Base-by-base conservation (phyloP, 2,888 invertebrate species). In the Piscicola geometra region DNA sequence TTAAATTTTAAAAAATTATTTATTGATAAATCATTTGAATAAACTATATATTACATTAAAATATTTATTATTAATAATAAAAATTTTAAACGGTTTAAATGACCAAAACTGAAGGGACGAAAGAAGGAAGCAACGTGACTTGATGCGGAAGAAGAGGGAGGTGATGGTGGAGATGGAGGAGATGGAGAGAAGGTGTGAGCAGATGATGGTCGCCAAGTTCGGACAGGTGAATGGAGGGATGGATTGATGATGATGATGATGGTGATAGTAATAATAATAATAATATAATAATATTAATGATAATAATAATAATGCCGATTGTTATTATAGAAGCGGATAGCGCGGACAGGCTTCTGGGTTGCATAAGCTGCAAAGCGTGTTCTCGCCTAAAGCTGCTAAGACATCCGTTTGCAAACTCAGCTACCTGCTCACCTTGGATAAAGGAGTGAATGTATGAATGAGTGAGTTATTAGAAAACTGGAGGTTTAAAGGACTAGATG, bases 151-250 rank as follows among this genome's bases (percentile, higher is more conserved):
- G 78, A 79, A 84, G n/a, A 81, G 81, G 69, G 76, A 80, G 52
- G 84, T 85, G 79, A 83, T 84, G 73, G 77, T 80, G n/a, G 82
- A 82, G 72, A 85, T 85, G 36, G 68, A 75, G 1, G 81, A 82
- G 75, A 82, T 84, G 82, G 82, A 85, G 64, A 81, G 82, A 60
- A 81, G 81, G 35, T 85, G 85, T 77, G 82, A 85, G 75, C 80
- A 82, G 77, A 82, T 84, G 83, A 86, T 86, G 85, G 76, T 83
- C 25, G 82, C 81, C 70, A 86, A 86, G 80, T 86, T 85, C 80
- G 85, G 85, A 0, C 36, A 66, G 30, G 21, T 64, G 66, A 18
- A 18, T 12, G 12, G 25, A 64, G 12, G 9, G 25, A 64, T 28
- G n/a, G 66, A n/a, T 18, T 64, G n/a, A n/a, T 25, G 12, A 64